Evolutionary conservation across 2,888 invertebrate species (phyloP), one percentile per base, ranked within the genome.

Genomic region (Amphiduros pacificus): DNA sequence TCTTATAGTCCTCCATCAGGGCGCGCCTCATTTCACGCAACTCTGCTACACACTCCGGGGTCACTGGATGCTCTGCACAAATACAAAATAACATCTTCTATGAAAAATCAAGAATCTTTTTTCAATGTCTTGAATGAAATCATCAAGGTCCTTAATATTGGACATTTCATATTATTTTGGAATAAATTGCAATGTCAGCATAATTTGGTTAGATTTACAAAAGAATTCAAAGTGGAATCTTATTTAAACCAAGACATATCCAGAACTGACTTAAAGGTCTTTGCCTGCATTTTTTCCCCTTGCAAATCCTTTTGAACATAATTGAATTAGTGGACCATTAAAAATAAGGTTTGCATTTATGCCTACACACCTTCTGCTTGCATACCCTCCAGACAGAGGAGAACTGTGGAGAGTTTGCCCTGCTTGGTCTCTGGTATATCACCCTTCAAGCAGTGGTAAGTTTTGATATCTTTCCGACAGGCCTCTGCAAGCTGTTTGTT

Each of bases 21-120:
- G 91, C 90, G 79, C 90, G 89, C 24, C 98, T 87, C 79, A 98
- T 94, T 75, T 93, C 92, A 67, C 89, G 87, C 88, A 99, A 91
- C 85, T 98, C 96, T 24, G 87, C 87, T 57, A 90, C 87, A 78
- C 98, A 99, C 72, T 91, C 91, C 4, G 72, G 65, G 3, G 63
- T 62, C 4, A 78, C 60, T n/a, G 63, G 36, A 22, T 65, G 44
- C 40, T 67, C 77, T 78, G 67, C 3, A 40, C 50, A 2, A 29
- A 53, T 20, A 4, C 28, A 32, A 51, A 26, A 51, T 6, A 22
- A 48, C 14, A 48, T 14, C 14, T 14, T 48, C n/a, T 9, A 48
- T 20, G n/a, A 22, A n/a, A n/a, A n/a, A n/a, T n/a, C n/a, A n/a
- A n/a, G n/a, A n/a, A n/a, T n/a, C n/a, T n/a, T n/a, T n/a, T n/a